Evolutionary conservation across 2,113 vertebrate genomes (phyloP), one percentile per base, ranked within the genome.

Genomic region (Notiomystis cincta): DNA sequence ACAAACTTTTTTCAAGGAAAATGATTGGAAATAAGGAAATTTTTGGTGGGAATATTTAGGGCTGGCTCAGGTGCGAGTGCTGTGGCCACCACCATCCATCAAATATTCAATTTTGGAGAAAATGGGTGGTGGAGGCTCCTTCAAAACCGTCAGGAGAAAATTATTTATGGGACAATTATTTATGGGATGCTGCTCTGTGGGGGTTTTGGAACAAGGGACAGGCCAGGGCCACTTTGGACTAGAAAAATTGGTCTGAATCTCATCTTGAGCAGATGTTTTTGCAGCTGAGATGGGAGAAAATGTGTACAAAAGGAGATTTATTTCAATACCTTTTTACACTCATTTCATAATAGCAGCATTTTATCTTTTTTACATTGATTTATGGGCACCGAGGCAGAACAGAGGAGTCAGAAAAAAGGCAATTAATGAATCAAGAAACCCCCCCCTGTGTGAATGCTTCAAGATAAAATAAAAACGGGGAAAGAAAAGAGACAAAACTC

Each of bases 351-450:
- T 95, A 95, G 97, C 67, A 95, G 93, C 92, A 56, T 96, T 98
- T 97, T 96, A 97, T 96, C 96, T 97, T 97, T 96, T 95, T 95
- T 78, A 95, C 93, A 33, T 80, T 98, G 97, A 97, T 98, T 97
- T 97, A 97, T 97, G 95, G 86, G 94, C 94, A 40, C 57, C 51
- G 78, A 93, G 95, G 95, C 95, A 96, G 96, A 97, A 95, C 91
- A 93, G 94, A 88, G 82, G 78, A 97, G 85, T 95, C 84, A 54
- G 93, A 89, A 87, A 91, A 82, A 96, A 96, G 97, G 90, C 95
- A 98, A 97, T 97, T 97, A 98, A 97, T 50, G 82, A 97, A 92
- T 88, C 92, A 96, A 80, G 69, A 69, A 94, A 62, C 40, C 40
- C 13, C 33, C 10, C 17, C 64, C 66, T 10, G 66, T 45, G 45